A percentile compares a stretch with the other conserved stretches of the same genome.
These are phyloP conservation scores for Crypturellus tataupa DNA, from an alignment of 2,797 vertebrate genomes.

Conservation along the genomic window DNA sequence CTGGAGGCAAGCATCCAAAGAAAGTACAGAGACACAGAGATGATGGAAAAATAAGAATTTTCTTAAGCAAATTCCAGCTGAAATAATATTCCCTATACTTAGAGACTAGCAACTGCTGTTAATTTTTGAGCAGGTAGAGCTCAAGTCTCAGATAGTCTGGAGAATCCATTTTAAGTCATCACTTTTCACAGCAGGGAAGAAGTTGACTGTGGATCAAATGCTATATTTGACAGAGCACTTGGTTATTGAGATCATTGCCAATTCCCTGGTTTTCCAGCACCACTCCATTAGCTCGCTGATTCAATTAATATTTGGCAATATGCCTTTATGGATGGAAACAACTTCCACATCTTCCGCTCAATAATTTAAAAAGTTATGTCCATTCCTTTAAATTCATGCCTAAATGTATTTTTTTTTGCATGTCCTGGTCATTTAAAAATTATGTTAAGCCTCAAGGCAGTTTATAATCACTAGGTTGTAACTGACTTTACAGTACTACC, in stretches of 20 bases:
- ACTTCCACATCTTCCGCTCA: neutral
- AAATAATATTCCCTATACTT: neutral
- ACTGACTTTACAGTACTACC: neutral
- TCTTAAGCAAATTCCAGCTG: neutral
- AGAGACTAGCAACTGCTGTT: neutral
- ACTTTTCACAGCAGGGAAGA: neutral
- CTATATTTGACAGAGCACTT: neutral
- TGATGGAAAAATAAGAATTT: neutral
- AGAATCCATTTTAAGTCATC: neutral
- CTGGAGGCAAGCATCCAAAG: neutral
- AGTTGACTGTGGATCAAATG: neutral
- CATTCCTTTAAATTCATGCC: neutral
- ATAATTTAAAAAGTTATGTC: neutral
- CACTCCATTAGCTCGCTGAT: neutral
- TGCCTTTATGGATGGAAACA: neutral
- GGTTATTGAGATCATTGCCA: neutral
- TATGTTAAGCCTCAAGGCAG: neutral
- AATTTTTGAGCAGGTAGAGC: neutral
- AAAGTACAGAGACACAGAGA: neutral
- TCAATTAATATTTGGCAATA: neutral
- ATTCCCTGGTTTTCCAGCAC: neutral
- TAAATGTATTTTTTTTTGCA: fast-evolving
- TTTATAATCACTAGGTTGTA: neutral
- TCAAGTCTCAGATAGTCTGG: neutral
- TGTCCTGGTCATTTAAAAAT: neutral